Percentiles rank a stretch among this genome's conserved stretches.
phyloP scores from a whole-genome alignment of 2,797 vertebrate genomes.

The Centropyge bicolor region DNA sequence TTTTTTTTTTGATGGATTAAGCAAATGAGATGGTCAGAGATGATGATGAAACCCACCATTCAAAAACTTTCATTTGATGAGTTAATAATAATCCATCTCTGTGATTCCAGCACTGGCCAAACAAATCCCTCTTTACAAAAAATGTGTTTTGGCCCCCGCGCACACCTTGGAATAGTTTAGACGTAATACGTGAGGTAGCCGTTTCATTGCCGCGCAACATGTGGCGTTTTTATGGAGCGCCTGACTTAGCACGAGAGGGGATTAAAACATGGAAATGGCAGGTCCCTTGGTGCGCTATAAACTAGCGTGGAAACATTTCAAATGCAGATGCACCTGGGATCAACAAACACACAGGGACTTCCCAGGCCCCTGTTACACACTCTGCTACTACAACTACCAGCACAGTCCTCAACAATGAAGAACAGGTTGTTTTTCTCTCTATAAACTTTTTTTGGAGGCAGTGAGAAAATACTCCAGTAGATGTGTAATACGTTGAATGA shows the following conservation, averaged over 20 bases:
- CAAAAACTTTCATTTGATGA: conserved; percentile 13
- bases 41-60: conserved; percentile 1
- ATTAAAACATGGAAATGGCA: conserved; percentile 85
- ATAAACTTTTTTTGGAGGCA: conserved; percentile 55
- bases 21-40: neutral
- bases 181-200: conserved; percentile 74
- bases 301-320: conserved; percentile 81
- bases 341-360: conserved; percentile 74
- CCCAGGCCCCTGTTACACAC: conserved; percentile 50
- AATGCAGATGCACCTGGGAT: conserved; percentile 83
- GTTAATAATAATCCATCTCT: conserved; percentile 12
- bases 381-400: conserved; percentile 50
- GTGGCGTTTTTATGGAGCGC: conserved; percentile 84
- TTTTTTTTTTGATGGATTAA: neutral
- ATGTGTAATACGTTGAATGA: conserved; percentile 53
- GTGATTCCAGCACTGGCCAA: conserved; percentile 28
- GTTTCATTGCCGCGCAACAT: conserved; percentile 83
- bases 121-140: conserved; percentile 35
- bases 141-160: conserved; percentile 58
- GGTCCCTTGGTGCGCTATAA: conserved; percentile 83
- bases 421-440: conserved; percentile 77
- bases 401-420: conserved; percentile 56
- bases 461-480: conserved; percentile 56
- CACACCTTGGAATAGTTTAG: conserved; percentile 67
- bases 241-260: conserved; percentile 79